Base-by-base conservation (phyloP, 2,888 invertebrate species). In the Rapana venosa region DNA sequence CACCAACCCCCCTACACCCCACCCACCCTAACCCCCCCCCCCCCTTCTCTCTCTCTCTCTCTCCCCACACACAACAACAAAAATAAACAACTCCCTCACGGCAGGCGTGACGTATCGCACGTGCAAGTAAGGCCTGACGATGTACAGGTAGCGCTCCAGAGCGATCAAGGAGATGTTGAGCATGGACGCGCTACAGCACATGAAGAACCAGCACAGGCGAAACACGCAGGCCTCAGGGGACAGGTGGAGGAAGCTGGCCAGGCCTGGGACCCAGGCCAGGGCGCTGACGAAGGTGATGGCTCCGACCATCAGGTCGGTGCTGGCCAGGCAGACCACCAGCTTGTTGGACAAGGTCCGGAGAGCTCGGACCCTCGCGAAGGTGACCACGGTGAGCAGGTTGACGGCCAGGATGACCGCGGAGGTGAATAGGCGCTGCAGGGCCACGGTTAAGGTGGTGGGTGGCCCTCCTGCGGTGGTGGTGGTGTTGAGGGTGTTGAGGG, bases 281-380 rank as follows among this genome's bases (percentile, higher is more conserved):
- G 87, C 87, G 70, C 36, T n/a, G 70, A 87, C 11, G 70, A 87
- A 74, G 74, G 61, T 35, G 47, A 87, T 36, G n/a, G 74, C n/a
- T 15, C 87, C 87, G 11, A 87, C 87, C 87, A 87, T 70, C n/a
- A 87, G 74, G 30, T 87, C 87, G 0, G 87, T 87, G 47, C 61
- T 61, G 61, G 87, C 87, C n/a, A 87, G 87, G n/a, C 66, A 87
- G 61, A 87, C 22, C 8, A 74, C 47, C 87, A 87, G 87, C 47
- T 70, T 70, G 87, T 87, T 87, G 85, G 85, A 85, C 85, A 85
- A 20, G 58, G 58, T 85, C 61, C 58, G 15, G 58, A 85, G 58
- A 0, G 85, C 5, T 58, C 85, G 58, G 20, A 58, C 32, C 11
- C 85, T 30, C n/a, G 30, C 22, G 61, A 85, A 85, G 30, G 58